Base-by-base conservation (phyloP, 2,888 invertebrate species). In the Trilocha varians region DNA sequence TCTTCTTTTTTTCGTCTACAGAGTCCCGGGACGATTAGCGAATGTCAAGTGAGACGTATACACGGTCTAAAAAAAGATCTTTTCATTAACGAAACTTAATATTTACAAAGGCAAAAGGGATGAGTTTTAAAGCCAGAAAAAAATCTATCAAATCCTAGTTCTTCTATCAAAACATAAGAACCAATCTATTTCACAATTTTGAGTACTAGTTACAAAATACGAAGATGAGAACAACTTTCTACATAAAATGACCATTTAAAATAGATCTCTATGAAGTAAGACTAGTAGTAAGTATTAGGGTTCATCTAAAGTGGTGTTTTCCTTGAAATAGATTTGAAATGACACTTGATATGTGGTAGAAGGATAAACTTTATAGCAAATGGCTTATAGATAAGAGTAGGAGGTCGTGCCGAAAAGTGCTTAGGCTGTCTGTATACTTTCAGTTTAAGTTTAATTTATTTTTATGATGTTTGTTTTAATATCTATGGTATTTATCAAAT, bases 391-490 rank as follows among this genome's bases (percentile, higher is more conserved):
- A 59, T 63, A 62, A 62, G 62, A 55, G 53, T 41, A 52, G 43
- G 67, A 71, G 69, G 68, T 66, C 66, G 59, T 48, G 56, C 58
- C 59, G 60, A 63, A 63, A 59, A 59, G 60, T 52, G 49, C 46
- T 52, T 42, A 38, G 44, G 44, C 34, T 8, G 34, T 17, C 4
- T 8, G 25, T 13, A 38, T 34, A 38, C 8, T 17, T 5, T 32
- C 18, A 38, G 17, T 36, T 13, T 1, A 25, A 25, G 3, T 25
- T n/a, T n/a, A n/a, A n/a, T n/a, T n/a, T n/a, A n/a, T n/a, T n/a
- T n/a, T n/a, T n/a, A n/a, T n/a, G n/a, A n/a, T n/a, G n/a, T n/a
- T n/a, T n/a, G n/a, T n/a, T n/a, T n/a, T n/a, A n/a, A n/a, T n/a
- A n/a, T n/a, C n/a, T n/a, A n/a, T n/a, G n/a, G n/a, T n/a, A n/a